Conservation (phyloP, 2,888 invertebrate species). For the Drosophila melanocephala region DNA sequence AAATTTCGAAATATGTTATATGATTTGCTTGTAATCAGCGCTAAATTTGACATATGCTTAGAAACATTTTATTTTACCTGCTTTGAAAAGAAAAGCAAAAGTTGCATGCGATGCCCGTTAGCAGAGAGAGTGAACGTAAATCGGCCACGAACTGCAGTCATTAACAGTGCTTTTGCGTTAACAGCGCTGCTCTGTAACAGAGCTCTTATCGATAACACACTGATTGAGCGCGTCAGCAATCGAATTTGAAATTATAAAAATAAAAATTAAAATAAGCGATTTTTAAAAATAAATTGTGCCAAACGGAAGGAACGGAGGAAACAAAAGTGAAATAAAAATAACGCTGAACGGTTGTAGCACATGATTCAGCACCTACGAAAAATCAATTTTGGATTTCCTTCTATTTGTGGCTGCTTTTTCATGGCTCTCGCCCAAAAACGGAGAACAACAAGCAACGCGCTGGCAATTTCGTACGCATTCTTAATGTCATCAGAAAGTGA, state of each 20-base stretch:
- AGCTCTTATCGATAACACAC: conserved; percentile 36
- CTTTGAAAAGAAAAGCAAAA: background rate
- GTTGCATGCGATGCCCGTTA: background rate
- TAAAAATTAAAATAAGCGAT: background rate
- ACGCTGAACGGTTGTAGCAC: background rate
- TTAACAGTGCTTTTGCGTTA: conserved; percentile 9
- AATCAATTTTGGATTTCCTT: conserved; percentile 4
- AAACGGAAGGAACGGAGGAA: background rate
- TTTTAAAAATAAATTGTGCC: background rate
- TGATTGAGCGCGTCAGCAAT: conserved; percentile 11
- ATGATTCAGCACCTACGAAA: background rate
- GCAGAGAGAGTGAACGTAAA: background rate
- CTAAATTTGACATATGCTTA: background rate
- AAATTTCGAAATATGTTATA: background rate
- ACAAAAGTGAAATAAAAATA: background rate
- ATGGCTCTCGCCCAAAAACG: background rate
- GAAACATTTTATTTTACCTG: background rate
- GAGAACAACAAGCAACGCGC: background rate
- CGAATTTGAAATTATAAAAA: conserved; percentile 2
- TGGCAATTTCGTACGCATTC: conserved; percentile 37
- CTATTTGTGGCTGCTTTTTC: conserved; percentile 2
- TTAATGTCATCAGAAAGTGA: conserved; percentile 40
- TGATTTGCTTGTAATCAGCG: background rate
- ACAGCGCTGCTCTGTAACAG: conserved; percentile 8
- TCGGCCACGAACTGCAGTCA: background rate